Base-by-base conservation (phyloP, 2,113 vertebrate genomes). In the Nannobrachium achirus region DNA sequence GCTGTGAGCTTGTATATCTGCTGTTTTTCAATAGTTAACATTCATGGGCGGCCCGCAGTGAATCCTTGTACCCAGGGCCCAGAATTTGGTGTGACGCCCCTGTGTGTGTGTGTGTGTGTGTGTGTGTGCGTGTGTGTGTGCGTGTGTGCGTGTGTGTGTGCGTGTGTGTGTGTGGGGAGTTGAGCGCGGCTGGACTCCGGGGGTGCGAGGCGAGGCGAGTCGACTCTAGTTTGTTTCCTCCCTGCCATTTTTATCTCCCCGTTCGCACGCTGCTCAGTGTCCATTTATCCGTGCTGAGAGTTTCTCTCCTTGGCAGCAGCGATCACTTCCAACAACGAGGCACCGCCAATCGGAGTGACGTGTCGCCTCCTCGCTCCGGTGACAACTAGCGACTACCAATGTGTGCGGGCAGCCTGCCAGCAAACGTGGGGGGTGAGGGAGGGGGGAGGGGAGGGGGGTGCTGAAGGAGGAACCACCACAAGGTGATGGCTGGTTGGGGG, bases 361-460 rank as follows among this genome's bases (percentile, higher is more conserved):
- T 87, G 78, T 83, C 81, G 74, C 84, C 83, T 88, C 84, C 83
- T 88, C 81, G 79, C 84, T 89, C 84, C 81, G 66, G 81, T 80
- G 86, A 89, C 86, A 86, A 78, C 84, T 83, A 84, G 81, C 81
- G 82, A 91, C 88, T 87, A 83, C 71, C 85, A 78, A 89, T 81
- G 87, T 68, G 81, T 87, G 88, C 20, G 80, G 89, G 84, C 84
- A 67, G 78, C 55, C 73, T 81, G 85, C 81, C 86, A 89, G 81
- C 4, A 73, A 13, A 49, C 77, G 25, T 55, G 73, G 79, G 66
- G 57, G 41, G 70, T 57, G 15, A n/a, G n/a, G 56, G 72, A 77
- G 80, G 57, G 1, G 9, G 71, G 46, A 25, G 15, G 41, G 66
- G n/a, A 9, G 9, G 19, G 9, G n/a, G 3, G 20, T 56, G 19